Base-by-base conservation (phyloP, 2,888 invertebrate species). In the Glyphotaelius pellucidus region DNA sequence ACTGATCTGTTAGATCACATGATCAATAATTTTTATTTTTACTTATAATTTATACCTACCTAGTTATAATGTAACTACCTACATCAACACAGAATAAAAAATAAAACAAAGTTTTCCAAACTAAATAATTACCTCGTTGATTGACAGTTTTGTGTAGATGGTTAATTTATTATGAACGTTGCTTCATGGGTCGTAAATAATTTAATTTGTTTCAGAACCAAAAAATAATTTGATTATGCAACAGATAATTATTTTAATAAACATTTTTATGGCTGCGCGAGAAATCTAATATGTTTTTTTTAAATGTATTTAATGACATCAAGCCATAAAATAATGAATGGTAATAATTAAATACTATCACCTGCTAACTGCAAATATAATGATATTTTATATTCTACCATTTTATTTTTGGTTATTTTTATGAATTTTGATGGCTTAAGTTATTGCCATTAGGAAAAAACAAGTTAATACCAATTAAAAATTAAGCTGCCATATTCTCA, bases 391-490 rank as follows among this genome's bases (percentile, higher is more conserved):
- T 81, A 30, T 81, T 81, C 81, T 32, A n/a, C 15, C 31, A 30
- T 83, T 83, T 83, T 25, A 35, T 35, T 25, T 35, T 83, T 15
- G 25, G 30, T 35, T 31, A 19, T 15, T 11, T 32, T 32, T 35
- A 32, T 32, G 35, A 32, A 32, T 19, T 83, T 83, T 83, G 15
- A 30, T 14, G 31, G 12, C 3, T 83, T 83, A 9, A 35, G 9
- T 35, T 19, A 83, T 38, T 35, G 83, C 83, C 83, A 11, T 32
- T 25, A 35, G 19, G 25, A 35, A 11, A 35, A 83, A 83, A 83
- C 32, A 25, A 83, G 35, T 83, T 35, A 86, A 86, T 11, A 47
- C 86, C 86, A 86, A 86, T 86, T 86, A 86, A 86, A 86, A 42
- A 4, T 47, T 86, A 47, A 86, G 47, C 42, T 38, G 47, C 86